Evolutionary conservation across 1,140 invertebrate species (phyloP).

Genomic region (Drosophila varians): DNA sequence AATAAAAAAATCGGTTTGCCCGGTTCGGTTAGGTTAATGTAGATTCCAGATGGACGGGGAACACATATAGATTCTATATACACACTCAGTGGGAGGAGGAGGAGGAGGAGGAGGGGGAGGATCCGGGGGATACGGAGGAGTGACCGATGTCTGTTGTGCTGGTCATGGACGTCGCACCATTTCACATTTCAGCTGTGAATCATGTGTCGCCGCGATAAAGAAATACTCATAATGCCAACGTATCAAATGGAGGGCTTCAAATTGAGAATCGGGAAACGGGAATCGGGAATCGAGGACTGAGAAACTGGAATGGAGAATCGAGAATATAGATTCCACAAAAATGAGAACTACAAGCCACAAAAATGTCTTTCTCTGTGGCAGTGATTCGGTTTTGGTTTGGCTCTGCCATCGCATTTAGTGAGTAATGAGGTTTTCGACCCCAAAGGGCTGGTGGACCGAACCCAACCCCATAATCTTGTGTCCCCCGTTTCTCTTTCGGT

Average conservation of each 20-base stretch:
- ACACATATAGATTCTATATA: not conserved
- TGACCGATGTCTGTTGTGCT: slow-evolving; percentile 56
- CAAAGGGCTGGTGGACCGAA: slow-evolving; percentile 7
- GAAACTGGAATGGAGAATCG: slow-evolving; percentile 27
- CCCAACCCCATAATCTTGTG: slow-evolving; percentile 25
- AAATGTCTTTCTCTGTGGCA: slow-evolving; percentile 41
- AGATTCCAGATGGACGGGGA: slow-evolving; percentile 9
- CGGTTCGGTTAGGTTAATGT: slow-evolving; percentile 19
- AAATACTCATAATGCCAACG: slow-evolving; percentile 44
- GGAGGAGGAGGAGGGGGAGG: no score
- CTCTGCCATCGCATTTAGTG: slow-evolving; percentile 38
- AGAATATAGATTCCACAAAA: no score
- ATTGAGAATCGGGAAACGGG: not conserved
- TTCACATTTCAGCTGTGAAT: slow-evolving; percentile 68
- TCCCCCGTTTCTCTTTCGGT: slow-evolving; percentile 1
- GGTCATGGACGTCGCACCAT: slow-evolving; percentile 70
- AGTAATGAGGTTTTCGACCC: slow-evolving; percentile 73
- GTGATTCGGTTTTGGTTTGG: slow-evolving; percentile 28
- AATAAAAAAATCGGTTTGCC: slow-evolving; percentile 30
- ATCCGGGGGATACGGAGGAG: slow-evolving; percentile 1
- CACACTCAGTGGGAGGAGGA: not conserved
- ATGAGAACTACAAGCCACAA: slow-evolving; percentile 66
- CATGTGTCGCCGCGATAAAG: slow-evolving; percentile 72
- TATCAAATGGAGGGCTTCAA: slow-evolving; percentile 12
- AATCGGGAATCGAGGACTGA: not conserved